Conservation (phyloP, 2,113 vertebrate genomes). For the Elephas maximus region DNA sequence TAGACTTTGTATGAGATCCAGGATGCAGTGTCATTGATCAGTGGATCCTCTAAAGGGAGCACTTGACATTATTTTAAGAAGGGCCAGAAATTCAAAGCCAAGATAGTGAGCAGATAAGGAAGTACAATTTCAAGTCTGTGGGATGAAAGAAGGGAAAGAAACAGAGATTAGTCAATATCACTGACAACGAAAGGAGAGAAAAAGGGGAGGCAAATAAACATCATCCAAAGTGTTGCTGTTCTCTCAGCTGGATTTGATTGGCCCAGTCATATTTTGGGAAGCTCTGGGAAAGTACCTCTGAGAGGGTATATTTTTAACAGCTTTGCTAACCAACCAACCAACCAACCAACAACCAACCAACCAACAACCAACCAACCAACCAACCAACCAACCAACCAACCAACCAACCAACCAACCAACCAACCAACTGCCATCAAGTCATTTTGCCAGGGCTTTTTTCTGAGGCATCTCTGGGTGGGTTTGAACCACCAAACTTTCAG, state of each 20-base stretch:
- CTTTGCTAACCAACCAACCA: neutral
- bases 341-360: neutral
- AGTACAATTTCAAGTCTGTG: neutral
- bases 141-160: neutral
- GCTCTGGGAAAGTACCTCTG: neutral
- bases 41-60: neutral
- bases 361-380: too few species aligned
- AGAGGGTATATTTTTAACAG: neutral
- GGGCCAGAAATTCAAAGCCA: constrained; percentile 14
- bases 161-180: neutral
- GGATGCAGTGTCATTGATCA: neutral
- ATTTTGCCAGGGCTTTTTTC: neutral
- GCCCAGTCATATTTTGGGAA: neutral
- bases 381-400: too few species aligned
- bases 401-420: neutral
- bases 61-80: neutral
- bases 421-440: neutral
- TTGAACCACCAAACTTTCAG: neutral
- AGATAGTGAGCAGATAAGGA: neutral
- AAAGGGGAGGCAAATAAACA: neutral
- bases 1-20: neutral
- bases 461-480: neutral
- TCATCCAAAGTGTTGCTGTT: neutral
- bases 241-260: neutral
- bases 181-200: neutral